Evolutionary conservation across 2,888 invertebrate species (phyloP).

Genomic region (Saturnia japonica): DNA sequence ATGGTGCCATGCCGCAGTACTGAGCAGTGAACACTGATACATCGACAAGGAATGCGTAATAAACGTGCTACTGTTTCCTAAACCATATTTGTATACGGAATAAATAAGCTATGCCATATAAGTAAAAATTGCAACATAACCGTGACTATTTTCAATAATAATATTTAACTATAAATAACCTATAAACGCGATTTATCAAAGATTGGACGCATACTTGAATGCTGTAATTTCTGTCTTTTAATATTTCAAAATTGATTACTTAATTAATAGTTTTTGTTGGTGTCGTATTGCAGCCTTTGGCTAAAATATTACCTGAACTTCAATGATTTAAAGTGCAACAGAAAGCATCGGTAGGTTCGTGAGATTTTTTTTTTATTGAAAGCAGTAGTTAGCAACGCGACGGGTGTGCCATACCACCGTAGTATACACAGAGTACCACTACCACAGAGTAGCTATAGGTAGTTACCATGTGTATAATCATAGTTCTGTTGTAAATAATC

Average conservation of each 20-base stretch:
- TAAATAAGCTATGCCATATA: conserved; percentile 39
- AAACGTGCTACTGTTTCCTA: conserved; percentile 49
- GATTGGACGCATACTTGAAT: neutral
- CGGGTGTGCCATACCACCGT: too few species aligned
- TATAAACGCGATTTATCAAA: neutral
- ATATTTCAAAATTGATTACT: neutral
- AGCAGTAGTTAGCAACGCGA: too few species aligned
- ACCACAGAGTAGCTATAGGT: too few species aligned
- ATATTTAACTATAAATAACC: neutral
- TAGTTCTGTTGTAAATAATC: too few species aligned
- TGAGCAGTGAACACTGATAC: conserved; percentile 42
- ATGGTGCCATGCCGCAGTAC: conserved; percentile 27
- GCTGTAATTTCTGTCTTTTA: neutral
- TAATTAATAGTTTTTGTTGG: neutral
- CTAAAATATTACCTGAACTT: neutral
- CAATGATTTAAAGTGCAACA: neutral
- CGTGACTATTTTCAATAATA: neutral
- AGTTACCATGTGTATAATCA: too few species aligned
- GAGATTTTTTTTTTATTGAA: too few species aligned
- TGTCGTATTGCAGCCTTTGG: too few species aligned
- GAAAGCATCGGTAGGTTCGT: neutral
- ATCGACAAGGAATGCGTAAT: conserved; percentile 55
- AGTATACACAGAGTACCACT: too few species aligned
- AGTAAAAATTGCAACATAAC: conserved; percentile 35
- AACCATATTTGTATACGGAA: conserved; percentile 44